Conservation (phyloP, 2,797 vertebrate genomes). For the Knipowitschia caucasica region DNA sequence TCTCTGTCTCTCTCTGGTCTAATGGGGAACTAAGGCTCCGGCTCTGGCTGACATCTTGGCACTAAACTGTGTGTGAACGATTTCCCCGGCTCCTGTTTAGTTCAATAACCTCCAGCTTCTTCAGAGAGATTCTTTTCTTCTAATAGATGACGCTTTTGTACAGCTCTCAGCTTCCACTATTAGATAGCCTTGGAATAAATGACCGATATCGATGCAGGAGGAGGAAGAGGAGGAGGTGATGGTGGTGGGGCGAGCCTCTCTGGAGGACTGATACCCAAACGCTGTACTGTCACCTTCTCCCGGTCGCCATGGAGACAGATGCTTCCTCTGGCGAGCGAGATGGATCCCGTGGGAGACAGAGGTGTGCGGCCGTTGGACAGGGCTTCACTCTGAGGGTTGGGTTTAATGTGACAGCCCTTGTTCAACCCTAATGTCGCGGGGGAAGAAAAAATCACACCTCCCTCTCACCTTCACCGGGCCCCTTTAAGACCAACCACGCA, state of each 20-base stretch:
- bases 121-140: constrained; percentile 24
- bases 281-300: constrained; percentile 46
- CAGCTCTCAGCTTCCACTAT: too few relatives aligned
- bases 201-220: constrained; percentile 22
- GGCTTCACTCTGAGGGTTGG: constrained; percentile 37
- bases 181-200: too few relatives aligned
- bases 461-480: constrained; percentile 35
- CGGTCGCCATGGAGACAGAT: constrained; percentile 62
- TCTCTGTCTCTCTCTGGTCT: too few relatives aligned
- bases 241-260: constrained; percentile 25
- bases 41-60: too few relatives aligned
- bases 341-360: constrained; percentile 44
- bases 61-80: too few relatives aligned
- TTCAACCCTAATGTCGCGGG: constrained; percentile 51
- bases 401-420: constrained; percentile 50
- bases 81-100: too few relatives aligned
- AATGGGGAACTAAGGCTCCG: too few relatives aligned
- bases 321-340: constrained; percentile 29
- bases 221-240: too few relatives aligned
- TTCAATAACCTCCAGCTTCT: too few relatives aligned
- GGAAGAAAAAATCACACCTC: constrained; percentile 30
- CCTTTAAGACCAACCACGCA: constrained; percentile 23
- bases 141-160: constrained; percentile 31
- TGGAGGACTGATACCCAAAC: constrained; percentile 12
- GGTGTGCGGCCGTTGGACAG: constrained; percentile 39